These are phyloP conservation scores for Drosophila paulistorum DNA, from an alignment of 1,140 invertebrate species.

Conservation along the genomic window DNA sequence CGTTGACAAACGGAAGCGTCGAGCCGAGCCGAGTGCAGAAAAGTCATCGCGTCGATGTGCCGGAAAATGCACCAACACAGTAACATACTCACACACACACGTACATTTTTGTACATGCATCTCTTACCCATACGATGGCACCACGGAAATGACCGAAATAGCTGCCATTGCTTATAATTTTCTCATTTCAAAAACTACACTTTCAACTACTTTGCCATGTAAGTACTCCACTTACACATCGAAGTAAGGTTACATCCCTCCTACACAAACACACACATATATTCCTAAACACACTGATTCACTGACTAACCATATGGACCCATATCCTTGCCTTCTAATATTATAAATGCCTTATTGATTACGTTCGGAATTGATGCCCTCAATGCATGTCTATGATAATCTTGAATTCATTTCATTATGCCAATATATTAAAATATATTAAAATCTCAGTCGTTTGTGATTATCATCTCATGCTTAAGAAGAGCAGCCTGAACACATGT, in stretches of 20 bases:
- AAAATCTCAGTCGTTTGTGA: too few species aligned
- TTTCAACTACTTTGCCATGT: constrained; percentile 63
- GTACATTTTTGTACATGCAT: constrained; percentile 1
- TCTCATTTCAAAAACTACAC: constrained; percentile 65
- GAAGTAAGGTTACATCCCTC: constrained; percentile 20
- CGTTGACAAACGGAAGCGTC: constrained; percentile 79
- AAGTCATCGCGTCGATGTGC: constrained; percentile 37
- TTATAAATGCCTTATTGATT: constrained; percentile 11
- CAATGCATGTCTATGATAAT: neutral
- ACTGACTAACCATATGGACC: constrained; percentile 2
- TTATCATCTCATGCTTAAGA: too few species aligned
- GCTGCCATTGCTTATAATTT: constrained; percentile 73
- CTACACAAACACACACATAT: neutral
- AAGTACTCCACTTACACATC: constrained; percentile 51
- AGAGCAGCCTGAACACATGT: too few species aligned
- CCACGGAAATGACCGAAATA: constrained; percentile 73
- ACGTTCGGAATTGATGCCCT: neutral
- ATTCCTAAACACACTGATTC: neutral
- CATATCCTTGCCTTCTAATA: neutral
- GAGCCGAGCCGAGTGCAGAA: constrained; percentile 69
- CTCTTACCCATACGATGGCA: neutral
- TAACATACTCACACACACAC: constrained; percentile 22
- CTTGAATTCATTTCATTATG: neutral
- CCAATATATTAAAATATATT: too few species aligned
- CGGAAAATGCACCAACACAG: constrained; percentile 1